Evolutionary conservation across 2,113 vertebrate species (phyloP).

Genomic region (Tetrax tetrax): DNA sequence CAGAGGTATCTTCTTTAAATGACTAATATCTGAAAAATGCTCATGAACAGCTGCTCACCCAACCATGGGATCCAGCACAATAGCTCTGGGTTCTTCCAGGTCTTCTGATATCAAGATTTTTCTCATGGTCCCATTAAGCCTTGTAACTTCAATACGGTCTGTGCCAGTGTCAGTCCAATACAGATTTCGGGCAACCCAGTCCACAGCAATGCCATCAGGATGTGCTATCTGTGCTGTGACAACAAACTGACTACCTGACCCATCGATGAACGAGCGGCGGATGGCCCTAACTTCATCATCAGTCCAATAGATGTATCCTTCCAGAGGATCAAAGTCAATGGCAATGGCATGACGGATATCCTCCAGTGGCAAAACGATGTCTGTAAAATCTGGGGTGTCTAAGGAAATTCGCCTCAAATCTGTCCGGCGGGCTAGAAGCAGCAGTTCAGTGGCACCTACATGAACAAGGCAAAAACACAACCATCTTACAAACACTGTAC

Average conservation of each 20-base stretch:
- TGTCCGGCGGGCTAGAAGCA: constrained; percentile 90
- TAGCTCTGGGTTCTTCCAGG: constrained; percentile 94
- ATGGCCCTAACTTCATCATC: constrained; percentile 95
- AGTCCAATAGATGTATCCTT: constrained; percentile 94
- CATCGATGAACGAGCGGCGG: constrained; percentile 87
- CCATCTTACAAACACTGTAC: neutral
- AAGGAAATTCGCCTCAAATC: constrained; percentile 93
- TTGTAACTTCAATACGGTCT: constrained; percentile 94
- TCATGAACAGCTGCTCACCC: constrained; percentile 79
- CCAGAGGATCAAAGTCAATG: constrained; percentile 95
- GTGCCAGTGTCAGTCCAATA: constrained; percentile 99
- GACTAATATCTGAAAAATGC: neutral
- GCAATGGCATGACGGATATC: constrained; percentile 97
- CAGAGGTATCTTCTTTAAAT: neutral
- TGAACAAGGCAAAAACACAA: neutral
- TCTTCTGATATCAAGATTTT: constrained; percentile 96
- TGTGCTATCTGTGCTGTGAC: constrained; percentile 93
- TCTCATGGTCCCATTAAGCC: constrained; percentile 95
- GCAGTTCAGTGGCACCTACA: constrained; percentile 87
- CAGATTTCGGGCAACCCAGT: constrained; percentile 95
- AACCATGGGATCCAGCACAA: constrained; percentile 90
- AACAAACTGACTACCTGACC: constrained; percentile 87
- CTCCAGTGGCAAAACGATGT: constrained; percentile 89
- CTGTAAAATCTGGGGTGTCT: constrained; percentile 94
- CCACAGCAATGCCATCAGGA: constrained; percentile 94